phyloP scores from a whole-genome alignment of 2,797 vertebrate species.

The Hafferia zeledoni region DNA sequence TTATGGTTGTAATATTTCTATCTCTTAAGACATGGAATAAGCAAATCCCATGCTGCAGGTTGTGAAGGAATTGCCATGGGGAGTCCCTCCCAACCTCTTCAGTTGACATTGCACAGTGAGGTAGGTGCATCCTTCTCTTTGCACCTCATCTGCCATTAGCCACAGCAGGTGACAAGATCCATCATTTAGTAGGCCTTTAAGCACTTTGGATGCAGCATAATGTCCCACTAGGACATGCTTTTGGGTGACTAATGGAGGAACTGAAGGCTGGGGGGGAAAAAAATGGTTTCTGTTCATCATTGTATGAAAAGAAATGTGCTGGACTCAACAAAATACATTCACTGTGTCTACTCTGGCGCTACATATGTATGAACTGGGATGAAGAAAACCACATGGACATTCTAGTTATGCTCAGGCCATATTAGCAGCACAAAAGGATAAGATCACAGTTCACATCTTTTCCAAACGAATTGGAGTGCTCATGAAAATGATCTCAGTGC shows the following conservation, averaged over 20 bases:
- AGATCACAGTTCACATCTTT: neutral
- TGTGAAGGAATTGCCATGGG: neutral
- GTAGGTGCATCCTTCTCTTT: neutral
- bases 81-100: fast-evolving
- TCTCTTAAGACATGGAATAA: neutral
- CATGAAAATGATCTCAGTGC: neutral
- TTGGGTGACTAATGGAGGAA: neutral
- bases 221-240: neutral
- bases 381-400: neutral
- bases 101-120: neutral
- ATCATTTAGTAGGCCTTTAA: neutral
- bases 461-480: neutral
- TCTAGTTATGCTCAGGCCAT: neutral
- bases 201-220: neutral
- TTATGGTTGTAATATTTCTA: neutral
- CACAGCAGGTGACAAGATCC: neutral
- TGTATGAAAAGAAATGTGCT: neutral
- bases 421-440: neutral
- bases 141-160: neutral
- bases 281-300: neutral
- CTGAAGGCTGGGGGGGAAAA: neutral
- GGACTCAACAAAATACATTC: neutral
- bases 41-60: neutral
- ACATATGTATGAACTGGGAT: fast-evolving
- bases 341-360: neutral